Base-by-base conservation (phyloP, 2,888 invertebrate genomes). In the Drosophila incognita region DNA sequence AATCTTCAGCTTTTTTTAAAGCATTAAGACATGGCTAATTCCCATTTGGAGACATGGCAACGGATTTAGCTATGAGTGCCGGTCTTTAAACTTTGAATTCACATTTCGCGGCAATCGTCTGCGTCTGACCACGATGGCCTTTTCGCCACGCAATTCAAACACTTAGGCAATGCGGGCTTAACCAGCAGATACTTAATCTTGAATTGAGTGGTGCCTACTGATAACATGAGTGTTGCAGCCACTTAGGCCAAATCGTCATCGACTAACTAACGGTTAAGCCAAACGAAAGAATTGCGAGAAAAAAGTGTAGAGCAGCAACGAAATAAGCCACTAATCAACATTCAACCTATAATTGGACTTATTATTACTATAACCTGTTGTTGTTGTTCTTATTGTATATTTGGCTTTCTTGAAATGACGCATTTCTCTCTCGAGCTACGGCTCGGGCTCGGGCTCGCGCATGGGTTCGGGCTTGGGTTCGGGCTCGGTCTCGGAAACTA, bases 351-450 rank as follows among this genome's bases (percentile, higher is more conserved):
- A 86, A 86, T 86, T 86, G 73, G 70, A 78, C 72, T 72, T 74
- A 77, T 78, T 83, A 79, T 72, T 74, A 79, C 74, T 73, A 70
- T 63, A 67, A 65, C 61, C 60, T 71, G 61, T 46, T 57, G 46
- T 35, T 57, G 29, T 27, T 27, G 27, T 53, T 27, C 36, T 18
- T 27, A n/a, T 48, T 66, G 15, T 57, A 15, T 42, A 42, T 46
- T 62, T 51, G 52, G 65, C 69, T 85, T 74, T 82, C 70, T 66
- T 40, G 59, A 82, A 69, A 68, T 76, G 73, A 85, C 71, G 82
- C 80, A 76, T 73, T 87, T 86, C 59, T 48, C 59, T 31, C 61
- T 57, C 36, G 51, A 49, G n/a, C 35, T 35, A 4, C 15, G 53
- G 24, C 24, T 54, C 27, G 27, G 27, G 38, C 11, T 56, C 4